Evolutionary conservation across 2,113 vertebrate species (phyloP).

Genomic region (Cinclus cinclus): DNA sequence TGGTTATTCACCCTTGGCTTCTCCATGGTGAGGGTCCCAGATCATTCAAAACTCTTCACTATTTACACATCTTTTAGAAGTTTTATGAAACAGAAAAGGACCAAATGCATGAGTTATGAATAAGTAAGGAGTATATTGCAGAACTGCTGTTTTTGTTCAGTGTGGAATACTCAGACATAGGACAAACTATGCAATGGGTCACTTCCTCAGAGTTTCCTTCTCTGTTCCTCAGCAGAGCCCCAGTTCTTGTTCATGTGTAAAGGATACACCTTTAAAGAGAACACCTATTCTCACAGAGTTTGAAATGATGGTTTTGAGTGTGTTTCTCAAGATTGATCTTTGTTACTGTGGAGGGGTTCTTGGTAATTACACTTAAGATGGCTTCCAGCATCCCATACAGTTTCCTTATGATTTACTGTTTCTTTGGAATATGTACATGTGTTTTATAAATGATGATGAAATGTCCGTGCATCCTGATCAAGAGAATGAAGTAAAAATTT

Average conservation of each 20-base stretch:
- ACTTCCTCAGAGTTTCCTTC: not conserved
- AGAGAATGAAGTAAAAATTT: not conserved
- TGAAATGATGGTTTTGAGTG: not conserved
- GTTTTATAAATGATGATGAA: not conserved
- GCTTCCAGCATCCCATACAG: not conserved
- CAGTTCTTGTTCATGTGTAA: not conserved
- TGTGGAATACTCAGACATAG: not conserved
- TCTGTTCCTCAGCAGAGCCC: not conserved
- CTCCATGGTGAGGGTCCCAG: accelerated
- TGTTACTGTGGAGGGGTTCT: not conserved
- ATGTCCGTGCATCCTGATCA: not conserved
- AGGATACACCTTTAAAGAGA: not conserved
- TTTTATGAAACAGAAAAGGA: not conserved
- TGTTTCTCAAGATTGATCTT: not conserved
- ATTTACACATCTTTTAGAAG: not conserved
- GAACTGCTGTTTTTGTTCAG: not conserved
- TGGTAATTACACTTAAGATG: not conserved
- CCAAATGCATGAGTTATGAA: not conserved
- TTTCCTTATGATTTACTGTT: not conserved
- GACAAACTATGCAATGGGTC: not conserved
- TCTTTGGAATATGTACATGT: not conserved
- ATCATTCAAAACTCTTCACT: not conserved
- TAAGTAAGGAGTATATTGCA: not conserved
- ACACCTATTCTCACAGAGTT: not conserved
- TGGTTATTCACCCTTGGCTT: not conserved